phyloP scores from a whole-genome alignment of 2,888 invertebrate genomes.

The Tridacna crocea region DNA sequence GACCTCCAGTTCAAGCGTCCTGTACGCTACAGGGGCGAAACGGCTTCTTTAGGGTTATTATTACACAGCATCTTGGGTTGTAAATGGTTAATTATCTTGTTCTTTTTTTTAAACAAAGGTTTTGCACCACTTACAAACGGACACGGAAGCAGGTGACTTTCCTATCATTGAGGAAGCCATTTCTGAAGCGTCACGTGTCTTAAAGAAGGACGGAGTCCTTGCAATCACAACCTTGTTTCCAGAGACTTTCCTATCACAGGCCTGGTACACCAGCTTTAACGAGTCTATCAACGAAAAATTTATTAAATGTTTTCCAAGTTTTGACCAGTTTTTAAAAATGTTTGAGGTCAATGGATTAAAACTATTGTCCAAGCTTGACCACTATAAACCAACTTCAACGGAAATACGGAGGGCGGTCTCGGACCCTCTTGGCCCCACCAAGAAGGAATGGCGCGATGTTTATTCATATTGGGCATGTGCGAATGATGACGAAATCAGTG shows the following conservation, averaged over 20 bases:
- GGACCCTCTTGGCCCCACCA: conserved; percentile 26
- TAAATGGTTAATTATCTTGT: no score
- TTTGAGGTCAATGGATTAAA: not conserved
- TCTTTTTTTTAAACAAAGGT: conserved; percentile 7
- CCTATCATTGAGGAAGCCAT: conserved; percentile 30
- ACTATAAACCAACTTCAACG: not conserved
- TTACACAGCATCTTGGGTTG: no score
- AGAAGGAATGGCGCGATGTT: conserved; percentile 23
- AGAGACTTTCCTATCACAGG: not conserved
- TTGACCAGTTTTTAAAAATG: not conserved
- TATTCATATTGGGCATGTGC: conserved; percentile 29
- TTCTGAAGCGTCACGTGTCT: conserved; percentile 26
- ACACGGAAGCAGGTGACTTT: conserved; percentile 20
- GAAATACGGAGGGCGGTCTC: not conserved
- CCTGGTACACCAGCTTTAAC: not conserved
- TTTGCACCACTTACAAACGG: conserved; percentile 29
- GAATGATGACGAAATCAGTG: conserved; percentile 19
- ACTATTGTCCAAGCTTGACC: conserved; percentile 1
- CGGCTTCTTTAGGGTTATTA: no score
- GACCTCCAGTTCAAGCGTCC: no score
- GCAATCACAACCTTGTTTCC: conserved; percentile 21
- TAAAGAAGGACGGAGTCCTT: conserved; percentile 14
- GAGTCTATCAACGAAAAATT: not conserved
- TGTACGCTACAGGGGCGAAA: no score
- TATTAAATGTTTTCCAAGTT: conserved; percentile 1